Evolutionary conservation across 2,888 invertebrate species (phyloP).

Genomic region (Macropis europaea): DNA sequence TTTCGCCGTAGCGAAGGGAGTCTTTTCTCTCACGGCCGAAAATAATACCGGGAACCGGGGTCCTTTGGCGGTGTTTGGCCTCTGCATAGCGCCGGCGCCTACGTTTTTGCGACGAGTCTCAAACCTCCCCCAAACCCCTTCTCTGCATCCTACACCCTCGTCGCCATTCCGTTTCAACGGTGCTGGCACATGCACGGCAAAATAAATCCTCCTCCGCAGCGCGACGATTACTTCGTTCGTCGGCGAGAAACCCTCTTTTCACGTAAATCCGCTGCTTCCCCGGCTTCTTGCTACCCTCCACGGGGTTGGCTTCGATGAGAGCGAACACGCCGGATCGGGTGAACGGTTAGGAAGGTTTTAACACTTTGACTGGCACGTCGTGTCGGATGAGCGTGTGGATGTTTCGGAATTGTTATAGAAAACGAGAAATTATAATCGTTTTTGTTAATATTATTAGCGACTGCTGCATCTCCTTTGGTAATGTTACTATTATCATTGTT

Average conservation of each 20-base stretch:
- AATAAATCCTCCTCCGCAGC: conserved; percentile 35
- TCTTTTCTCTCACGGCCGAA: conserved; percentile 58
- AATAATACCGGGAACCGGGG: conserved; percentile 69
- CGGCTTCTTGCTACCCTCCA: background rate
- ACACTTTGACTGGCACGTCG: too few relatives aligned
- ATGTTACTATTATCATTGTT: too few relatives aligned
- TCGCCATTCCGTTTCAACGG: too few relatives aligned
- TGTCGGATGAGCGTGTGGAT: too few relatives aligned
- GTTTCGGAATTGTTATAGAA: too few relatives aligned
- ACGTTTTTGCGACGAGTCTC: conserved; percentile 70
- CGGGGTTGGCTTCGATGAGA: background rate
- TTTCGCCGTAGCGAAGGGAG: conserved; percentile 63
- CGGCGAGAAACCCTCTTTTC: background rate
- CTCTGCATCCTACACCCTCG: background rate
- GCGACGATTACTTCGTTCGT: conserved; percentile 47
- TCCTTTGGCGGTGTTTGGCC: conserved; percentile 73
- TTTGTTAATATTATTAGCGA: too few relatives aligned
- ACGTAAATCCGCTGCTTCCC: conserved; percentile 15
- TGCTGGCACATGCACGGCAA: conserved; percentile 39
- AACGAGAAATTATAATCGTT: too few relatives aligned
- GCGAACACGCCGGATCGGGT: too few relatives aligned
- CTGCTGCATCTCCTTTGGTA: too few relatives aligned
- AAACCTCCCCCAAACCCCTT: conserved; percentile 47
- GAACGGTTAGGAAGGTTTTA: background rate
- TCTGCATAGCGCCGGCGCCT: conserved; percentile 77